Base-by-base conservation (phyloP, 2,113 vertebrate species). In the Mohoua ochrocephala region DNA sequence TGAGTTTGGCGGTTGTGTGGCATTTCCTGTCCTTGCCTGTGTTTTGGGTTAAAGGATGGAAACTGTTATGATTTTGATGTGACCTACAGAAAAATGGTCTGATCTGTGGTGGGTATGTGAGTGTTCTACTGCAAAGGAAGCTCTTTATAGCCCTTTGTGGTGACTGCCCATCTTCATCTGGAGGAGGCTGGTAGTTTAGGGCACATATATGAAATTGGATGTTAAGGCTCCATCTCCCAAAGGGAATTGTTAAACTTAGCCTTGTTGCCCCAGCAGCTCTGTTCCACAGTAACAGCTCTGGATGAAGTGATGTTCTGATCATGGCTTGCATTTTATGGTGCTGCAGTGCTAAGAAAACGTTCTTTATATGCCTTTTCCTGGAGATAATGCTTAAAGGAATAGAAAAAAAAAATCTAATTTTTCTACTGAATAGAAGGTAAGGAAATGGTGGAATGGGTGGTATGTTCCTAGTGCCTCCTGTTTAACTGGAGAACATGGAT, bases 181-280 rank as follows among this genome's bases (percentile, higher is more conserved):
- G 41, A n/a, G 54, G 28, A 57, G 37, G 8, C 27, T 56, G 63
- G 5, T 88, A 67, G 17, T 53, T 88, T 84, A 41, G 30, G 41
- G n/a, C 23, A 15, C 3, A 14, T 30, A 7, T 6, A 10, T 60
- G 11, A n/a, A 79, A 31, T 19, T 5, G 1, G 14, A 7, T 2
- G 2, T 37, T 87, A 17, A 24, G 35, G 9, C 33, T 89, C 49
- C 35, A 8, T 59, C 16, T 84, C 59, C 30, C 41, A 53, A 41
- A 86, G 31, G 57, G 54, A 53, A 28, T 73, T 2, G 0, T 73
- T 86, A 35, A 65, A 21, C 7, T 61, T 53, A 12, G 53, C 15
- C 37, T 41, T 0, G 0, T 13, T 86, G 49, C 21, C 33, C 41
- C 1, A 6, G 49, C 1, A 2, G 8, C 26, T 74, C 78, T 4